Base-by-base conservation (phyloP, 2,113 vertebrate genomes). In the Myotis yumanensis region DNA sequence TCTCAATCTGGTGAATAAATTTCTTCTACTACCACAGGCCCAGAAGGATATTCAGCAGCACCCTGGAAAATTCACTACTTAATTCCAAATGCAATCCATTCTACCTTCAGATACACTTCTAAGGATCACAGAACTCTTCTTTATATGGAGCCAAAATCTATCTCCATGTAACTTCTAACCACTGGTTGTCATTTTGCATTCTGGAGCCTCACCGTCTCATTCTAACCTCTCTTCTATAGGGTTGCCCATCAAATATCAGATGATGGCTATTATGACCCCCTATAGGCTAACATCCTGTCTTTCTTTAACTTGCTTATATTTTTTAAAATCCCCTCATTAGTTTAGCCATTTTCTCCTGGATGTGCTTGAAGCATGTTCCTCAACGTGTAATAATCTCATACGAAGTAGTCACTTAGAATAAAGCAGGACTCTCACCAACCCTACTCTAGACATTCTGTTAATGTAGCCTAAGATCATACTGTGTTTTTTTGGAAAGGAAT, bases 91-190 rank as follows among this genome's bases (percentile, higher is more conserved):
- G 23, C 7, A 62, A 69, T 14, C 28, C 51, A 79, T 22, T 25
- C 17, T n/a, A 62, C 37, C 40, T 40, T 57, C 71, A 69, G 22
- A 7, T 51, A 81, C 7, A 64, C 16, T 23, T 80, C 37, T 87
- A 75, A 75, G n/a, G 20, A 96, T 17, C 32, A 79, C 46, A 91
- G 32, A 64, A 91, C 28, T 87, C 72, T 57, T 84, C 76, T 84
- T 57, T 51, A 43, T 51, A 64, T 16, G 28, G 48, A 89, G 46
- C 20, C 64, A 30, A 95, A 80, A 79, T 83, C 25, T 40, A 40
- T 85, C 35, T 84, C 64, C 18, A 12, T 4, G 28, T 30, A 84
- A 86, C n/a, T 79, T 40, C 51, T 64, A 86, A 86, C 54, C 57
- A 52, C 0, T 40, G n/a, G 76, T 32, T 83, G 30, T 77, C 40